phyloP scores from a whole-genome alignment of 2,888 invertebrate species.

The Drosophila multiciliata region DNA sequence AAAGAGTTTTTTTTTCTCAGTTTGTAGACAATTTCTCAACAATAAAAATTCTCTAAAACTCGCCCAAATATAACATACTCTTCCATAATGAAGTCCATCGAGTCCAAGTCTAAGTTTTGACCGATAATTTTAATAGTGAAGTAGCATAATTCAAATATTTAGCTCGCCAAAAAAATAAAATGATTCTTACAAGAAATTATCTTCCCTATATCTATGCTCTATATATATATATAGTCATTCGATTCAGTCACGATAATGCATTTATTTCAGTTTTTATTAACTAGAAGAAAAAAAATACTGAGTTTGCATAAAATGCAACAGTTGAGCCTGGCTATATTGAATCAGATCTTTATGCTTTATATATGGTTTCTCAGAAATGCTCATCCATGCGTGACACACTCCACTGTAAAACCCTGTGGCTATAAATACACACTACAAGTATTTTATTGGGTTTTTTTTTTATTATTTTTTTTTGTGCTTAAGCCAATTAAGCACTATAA shows the following conservation, averaged over 20 bases:
- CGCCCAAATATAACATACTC: neutral
- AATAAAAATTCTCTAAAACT: too few relatives aligned
- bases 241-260: neutral
- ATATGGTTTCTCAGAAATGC: neutral
- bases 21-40: too few relatives aligned
- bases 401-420: neutral
- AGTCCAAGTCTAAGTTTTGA: neutral
- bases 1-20: constrained; percentile 2
- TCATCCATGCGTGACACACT: neutral
- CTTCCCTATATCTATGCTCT: neutral
- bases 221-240: neutral
- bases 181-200: neutral
- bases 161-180: too few relatives aligned
- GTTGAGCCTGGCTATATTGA: neutral
- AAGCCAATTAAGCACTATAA: neutral
- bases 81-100: neutral
- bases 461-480: neutral
- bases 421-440: neutral
- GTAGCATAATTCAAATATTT: neutral
- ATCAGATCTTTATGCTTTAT: neutral
- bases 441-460: neutral
- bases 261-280: neutral
- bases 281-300: neutral
- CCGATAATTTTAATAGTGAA: neutral
- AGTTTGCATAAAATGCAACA: neutral